Evolutionary conservation across 23 tunicate species (phyloP).

Genomic region (Botrylloides violaceus): DNA sequence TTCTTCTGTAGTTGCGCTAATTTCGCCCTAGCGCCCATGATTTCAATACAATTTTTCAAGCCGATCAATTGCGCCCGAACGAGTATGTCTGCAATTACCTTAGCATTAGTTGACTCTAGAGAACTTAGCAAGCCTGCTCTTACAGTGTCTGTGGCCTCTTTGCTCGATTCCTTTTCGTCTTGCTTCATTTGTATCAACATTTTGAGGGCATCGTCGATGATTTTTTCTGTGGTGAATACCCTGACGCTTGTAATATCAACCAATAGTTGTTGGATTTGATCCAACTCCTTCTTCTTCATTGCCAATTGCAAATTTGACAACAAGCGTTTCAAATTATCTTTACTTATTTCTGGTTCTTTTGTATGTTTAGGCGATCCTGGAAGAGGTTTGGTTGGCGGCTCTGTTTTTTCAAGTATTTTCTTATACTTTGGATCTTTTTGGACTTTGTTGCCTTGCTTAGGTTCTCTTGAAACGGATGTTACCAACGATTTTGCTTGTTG

Average conservation of each 20-base stretch:
- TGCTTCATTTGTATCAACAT: not conserved
- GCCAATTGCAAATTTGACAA: not conserved
- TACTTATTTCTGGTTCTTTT: not conserved
- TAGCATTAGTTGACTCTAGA: not conserved
- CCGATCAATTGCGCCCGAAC: constrained; percentile 12
- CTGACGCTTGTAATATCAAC: constrained; percentile 8
- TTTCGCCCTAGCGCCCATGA: constrained; percentile 14
- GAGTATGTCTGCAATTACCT: constrained; percentile 18
- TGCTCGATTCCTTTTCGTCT: not conserved
- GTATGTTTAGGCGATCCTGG: not conserved
- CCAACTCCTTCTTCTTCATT: constrained; percentile 10
- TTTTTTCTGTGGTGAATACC: not conserved
- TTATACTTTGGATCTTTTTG: not conserved
- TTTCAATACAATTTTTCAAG: constrained; percentile 13
- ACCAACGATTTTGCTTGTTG: not conserved
- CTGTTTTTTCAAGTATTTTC: not conserved
- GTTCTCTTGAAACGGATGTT: no score
- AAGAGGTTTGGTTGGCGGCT: not conserved
- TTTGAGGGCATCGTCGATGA: constrained; percentile 9
- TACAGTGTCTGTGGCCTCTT: not conserved
- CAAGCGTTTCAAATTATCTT: not conserved
- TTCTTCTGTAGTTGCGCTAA: not conserved
- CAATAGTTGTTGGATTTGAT: not conserved
- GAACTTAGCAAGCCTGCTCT: not conserved
- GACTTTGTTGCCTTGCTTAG: not conserved